Evolutionary conservation across 2,797 vertebrate genomes (phyloP).

Genomic region (Eurystomus glaucurus): DNA sequence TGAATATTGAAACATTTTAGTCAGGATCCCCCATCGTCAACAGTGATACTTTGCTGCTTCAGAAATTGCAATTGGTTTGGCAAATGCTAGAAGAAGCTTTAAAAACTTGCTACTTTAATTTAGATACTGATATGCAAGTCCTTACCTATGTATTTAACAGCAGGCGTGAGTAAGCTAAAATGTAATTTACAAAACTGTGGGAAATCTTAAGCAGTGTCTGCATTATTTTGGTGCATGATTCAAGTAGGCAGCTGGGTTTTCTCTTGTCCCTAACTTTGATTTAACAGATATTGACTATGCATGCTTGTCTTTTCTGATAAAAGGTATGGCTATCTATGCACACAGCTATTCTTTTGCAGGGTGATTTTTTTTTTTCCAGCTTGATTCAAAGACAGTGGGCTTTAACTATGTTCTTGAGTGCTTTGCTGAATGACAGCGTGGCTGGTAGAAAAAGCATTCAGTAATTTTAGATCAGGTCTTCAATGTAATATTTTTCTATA

Average conservation of each 20-base stretch:
- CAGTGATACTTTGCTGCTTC: neutral
- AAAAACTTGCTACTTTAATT: neutral
- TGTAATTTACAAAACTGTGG: neutral
- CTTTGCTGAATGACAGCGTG: neutral
- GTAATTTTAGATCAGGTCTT: neutral
- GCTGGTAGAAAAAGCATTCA: neutral
- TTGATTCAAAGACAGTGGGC: neutral
- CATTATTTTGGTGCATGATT: neutral
- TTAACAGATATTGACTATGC: neutral
- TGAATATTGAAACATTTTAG: neutral
- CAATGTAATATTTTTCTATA: neutral
- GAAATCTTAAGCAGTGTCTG: neutral
- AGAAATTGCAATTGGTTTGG: neutral
- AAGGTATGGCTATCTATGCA: neutral
- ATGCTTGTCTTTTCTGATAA: neutral
- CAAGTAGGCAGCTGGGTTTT: neutral
- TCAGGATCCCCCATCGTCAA: neutral
- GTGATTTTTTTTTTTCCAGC: neutral
- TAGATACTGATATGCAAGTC: neutral
- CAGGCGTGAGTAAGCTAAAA: neutral
- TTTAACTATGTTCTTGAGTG: neutral
- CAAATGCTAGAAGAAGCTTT: neutral
- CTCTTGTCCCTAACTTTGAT: neutral
- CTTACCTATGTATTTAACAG: neutral
- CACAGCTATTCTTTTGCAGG: neutral